phyloP scores from a whole-genome alignment of 2,113 vertebrate genomes.

The Brachypteracias leptosomus region DNA sequence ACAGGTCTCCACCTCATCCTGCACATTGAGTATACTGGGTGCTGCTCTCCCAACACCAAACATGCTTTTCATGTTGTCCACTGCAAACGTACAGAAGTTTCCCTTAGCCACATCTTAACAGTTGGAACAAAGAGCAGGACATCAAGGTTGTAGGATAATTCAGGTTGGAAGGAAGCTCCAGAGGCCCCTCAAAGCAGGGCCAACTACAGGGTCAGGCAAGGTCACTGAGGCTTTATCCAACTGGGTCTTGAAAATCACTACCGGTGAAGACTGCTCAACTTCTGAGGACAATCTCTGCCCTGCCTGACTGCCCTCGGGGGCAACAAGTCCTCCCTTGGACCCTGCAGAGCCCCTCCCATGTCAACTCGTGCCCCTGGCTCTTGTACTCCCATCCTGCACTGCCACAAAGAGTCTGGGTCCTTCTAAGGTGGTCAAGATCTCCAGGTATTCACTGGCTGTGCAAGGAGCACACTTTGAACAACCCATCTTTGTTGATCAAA shows the following conservation, averaged over 20 bases:
- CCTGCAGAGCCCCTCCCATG: background rate
- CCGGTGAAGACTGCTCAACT: background rate
- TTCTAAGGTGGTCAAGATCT: background rate
- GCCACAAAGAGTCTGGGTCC: background rate
- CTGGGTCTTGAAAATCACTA: background rate
- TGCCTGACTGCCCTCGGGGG: fast-evolving
- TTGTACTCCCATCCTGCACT: fast-evolving
- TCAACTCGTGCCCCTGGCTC: background rate
- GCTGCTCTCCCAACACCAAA: background rate
- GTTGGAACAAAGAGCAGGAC: background rate
- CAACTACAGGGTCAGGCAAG: background rate
- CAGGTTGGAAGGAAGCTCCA: fast-evolving
- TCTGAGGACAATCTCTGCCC: background rate
- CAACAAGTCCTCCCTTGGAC: fast-evolving
- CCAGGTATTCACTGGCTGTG: background rate
- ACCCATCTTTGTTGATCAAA: background rate
- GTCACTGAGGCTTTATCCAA: background rate
- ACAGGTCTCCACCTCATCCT: background rate
- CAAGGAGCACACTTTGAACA: background rate
- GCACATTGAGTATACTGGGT: fast-evolving
- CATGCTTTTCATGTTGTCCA: background rate
- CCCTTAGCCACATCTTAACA: background rate
- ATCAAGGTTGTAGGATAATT: background rate
- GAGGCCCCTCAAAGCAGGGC: background rate
- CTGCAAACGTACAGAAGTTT: background rate